Evolutionary conservation across 2,888 invertebrate species (phyloP).

Genomic region (Dusona sp.): DNA sequence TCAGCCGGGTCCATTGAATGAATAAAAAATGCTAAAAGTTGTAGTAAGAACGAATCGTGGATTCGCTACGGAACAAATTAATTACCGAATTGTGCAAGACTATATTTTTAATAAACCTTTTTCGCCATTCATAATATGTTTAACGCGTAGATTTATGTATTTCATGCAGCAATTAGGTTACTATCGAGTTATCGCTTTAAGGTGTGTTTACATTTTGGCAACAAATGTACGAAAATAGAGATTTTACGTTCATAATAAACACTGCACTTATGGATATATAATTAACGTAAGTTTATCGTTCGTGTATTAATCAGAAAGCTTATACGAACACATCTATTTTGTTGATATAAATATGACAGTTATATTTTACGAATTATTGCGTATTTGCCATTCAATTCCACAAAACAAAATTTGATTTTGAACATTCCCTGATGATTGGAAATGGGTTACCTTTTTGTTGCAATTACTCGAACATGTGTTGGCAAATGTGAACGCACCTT

Average conservation of each 20-base stretch:
- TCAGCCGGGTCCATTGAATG: conserved; percentile 52
- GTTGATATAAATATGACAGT: not conserved
- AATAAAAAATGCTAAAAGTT: conserved; percentile 33
- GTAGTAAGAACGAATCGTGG: conserved; percentile 37
- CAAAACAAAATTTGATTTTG: not conserved
- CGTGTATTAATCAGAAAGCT: not conserved
- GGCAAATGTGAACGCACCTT: conserved; percentile 25
- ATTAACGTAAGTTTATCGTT: not conserved
- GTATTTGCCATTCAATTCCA: not conserved
- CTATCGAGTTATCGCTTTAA: not conserved
- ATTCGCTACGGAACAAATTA: not conserved
- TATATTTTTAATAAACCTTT: not conserved
- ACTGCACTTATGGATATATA: not conserved
- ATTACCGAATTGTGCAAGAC: not conserved
- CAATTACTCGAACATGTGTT: not conserved
- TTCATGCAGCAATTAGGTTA: not conserved
- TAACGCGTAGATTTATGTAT: not conserved
- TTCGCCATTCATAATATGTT: not conserved
- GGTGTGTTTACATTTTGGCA: conserved; percentile 20
- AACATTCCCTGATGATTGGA: not conserved
- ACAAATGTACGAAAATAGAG: not conserved
- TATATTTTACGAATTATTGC: not conserved
- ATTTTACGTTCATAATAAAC: not conserved
- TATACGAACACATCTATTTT: not conserved
- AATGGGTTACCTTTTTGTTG: not conserved